Evolutionary conservation across 1,140 invertebrate species (phyloP), one percentile per base, ranked within the genome.

Genomic region (Heliconius hermathena): DNA sequence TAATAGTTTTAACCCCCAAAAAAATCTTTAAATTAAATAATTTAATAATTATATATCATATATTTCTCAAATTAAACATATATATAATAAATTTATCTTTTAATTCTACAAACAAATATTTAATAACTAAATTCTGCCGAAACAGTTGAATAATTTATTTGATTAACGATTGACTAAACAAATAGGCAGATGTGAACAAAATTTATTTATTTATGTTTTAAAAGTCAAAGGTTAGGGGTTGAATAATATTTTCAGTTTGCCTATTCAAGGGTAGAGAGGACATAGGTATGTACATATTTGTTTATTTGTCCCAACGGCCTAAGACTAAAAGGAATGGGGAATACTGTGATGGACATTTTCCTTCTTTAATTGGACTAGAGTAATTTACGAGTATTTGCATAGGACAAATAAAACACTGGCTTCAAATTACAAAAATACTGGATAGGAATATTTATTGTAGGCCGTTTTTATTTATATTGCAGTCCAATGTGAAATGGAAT

Each of bases 101-200:
- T 36, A 0, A 8, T 36, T 36, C 33, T 36, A 36, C 33, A 36
- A 36, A 46, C 41, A 46, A 46, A 46, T 46, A 46, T 46, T 46
- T 22, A 22, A 11, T 22, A 60, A 29, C 8, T 5, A 13, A 66
- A 66, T 26, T 66, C 11, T 13, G 29, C 22, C 22, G 13, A 11
- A 13, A 66, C 26, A 83, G 79, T 80, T 84, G 11, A 72, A 16
- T 73, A 46, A 70, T 22, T 22, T 73, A 79, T 74, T 72, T 79
- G 73, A 75, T 79, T 79, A 79, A 74, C 73, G 20, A 75, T 75
- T 52, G 57, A 60, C 73, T 74, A 71, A 20, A 71, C 29, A 75
- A 79, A 79, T 29, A 74, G 60, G 22, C 46, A n/a, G 36, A 75
- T 74, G 78, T 78, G 66, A 78, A 49, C 57, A 49, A 74, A 70